Evolutionary conservation across 2,113 vertebrate genomes (phyloP).

Genomic region (Narcine bancroftii): DNA sequence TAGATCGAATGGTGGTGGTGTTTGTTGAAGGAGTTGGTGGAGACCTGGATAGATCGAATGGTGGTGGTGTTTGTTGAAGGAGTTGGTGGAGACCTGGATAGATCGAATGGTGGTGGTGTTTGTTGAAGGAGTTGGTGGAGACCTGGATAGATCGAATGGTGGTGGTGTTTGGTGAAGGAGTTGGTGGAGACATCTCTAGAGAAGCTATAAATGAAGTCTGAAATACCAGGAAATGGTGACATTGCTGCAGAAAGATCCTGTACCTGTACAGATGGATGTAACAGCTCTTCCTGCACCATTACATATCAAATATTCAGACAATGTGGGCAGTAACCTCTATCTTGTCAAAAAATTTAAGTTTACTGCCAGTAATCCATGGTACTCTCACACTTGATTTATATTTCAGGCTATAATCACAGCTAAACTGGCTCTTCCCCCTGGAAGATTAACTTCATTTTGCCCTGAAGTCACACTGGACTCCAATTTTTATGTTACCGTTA

Average conservation of each 20-base stretch:
- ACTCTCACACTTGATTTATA: background rate
- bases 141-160: too few species aligned
- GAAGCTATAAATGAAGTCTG: too few species aligned
- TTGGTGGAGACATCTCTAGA: too few species aligned
- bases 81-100: too few species aligned
- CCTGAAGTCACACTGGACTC: background rate
- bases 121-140: too few species aligned
- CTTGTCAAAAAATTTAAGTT: background rate
- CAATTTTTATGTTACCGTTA: background rate
- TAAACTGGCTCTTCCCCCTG: background rate
- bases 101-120: too few species aligned
- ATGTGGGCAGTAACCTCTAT: background rate
- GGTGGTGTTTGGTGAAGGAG: too few species aligned
- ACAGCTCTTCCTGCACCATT: background rate
- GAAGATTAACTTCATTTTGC: background rate
- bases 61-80: too few species aligned
- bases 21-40: too few species aligned
- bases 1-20: too few species aligned
- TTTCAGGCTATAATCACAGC: background rate
- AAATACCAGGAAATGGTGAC: too few species aligned
- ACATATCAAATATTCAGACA: background rate
- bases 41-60: too few species aligned
- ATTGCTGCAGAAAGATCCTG: background rate
- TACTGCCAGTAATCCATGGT: background rate
- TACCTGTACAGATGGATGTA: background rate